Conservation (phyloP, 2,113 vertebrate species). For the Felis chaus region DNA sequence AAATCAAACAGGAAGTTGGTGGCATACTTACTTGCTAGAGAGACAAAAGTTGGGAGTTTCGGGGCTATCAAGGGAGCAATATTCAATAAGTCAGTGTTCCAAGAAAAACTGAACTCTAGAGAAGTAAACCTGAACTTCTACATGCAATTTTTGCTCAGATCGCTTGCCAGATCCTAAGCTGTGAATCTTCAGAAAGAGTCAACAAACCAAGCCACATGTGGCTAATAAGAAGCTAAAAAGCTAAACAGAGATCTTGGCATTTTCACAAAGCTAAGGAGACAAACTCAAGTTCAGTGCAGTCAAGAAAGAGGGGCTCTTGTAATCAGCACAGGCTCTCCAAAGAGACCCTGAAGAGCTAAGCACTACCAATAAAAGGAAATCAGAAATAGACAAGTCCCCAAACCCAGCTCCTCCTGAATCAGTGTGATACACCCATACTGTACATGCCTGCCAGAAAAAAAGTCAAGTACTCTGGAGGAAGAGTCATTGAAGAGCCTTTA, state of each 20-base stretch:
- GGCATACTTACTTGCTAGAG: not conserved
- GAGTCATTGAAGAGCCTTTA: not conserved
- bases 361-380: not conserved
- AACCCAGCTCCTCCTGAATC: not conserved
- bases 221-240: not conserved
- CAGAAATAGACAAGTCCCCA: not conserved
- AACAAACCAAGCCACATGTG: not conserved
- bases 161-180: not conserved
- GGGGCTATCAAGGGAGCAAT: not conserved
- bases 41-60: not conserved
- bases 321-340: not conserved
- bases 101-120: not conserved
- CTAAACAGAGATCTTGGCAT: not conserved
- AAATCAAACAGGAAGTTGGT: not conserved
- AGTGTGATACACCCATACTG: not conserved
- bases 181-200: not conserved
- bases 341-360: not conserved
- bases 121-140: not conserved
- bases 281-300: not conserved
- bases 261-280: not conserved
- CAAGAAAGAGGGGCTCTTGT: not conserved
- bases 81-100: not conserved
- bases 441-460: not conserved
- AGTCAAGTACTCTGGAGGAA: not conserved
- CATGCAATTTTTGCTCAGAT: not conserved